Base-by-base conservation (phyloP, 2,113 vertebrate genomes). In the Tauraco erythrolophus region DNA sequence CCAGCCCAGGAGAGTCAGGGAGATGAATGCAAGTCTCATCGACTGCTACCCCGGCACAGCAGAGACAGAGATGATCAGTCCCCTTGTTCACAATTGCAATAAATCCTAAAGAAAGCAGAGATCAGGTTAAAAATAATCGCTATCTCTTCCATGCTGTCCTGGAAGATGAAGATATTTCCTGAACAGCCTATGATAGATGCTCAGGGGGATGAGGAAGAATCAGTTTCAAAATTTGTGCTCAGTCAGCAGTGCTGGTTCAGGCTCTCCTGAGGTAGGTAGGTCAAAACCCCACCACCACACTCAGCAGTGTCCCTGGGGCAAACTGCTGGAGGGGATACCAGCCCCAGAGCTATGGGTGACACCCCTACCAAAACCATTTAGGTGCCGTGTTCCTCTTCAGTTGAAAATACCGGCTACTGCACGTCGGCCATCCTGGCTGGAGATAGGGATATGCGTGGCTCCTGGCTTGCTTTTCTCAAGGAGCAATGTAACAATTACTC, bases 11-110 rank as follows among this genome's bases (percentile, higher is more conserved):
- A 27, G 11, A 62, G 23, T 19, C 51, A 15, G 14, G 9, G 50
- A 54, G 54, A 48, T 24, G 27, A 58, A 10, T 22, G 5, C 24
- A 65, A 35, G 19, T 14, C 18, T 58, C 22, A 62, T 7, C 0
- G 0, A 10, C 37, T 61, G 16, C 0, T 0, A 54, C 43, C 19
- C 37, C 23, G 88, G 50, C 37, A 64, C 0, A 0, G 16, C 64
- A 84, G 58, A 96, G 45, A 33, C 45, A 88, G n/a, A 71, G 50
- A 6, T 3, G 16, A 31, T 22, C 72, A 15, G 13, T 57, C 56
- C 33, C 11, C 18, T n/a, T 43, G 31, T 30, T 68, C 46, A 61
- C 17, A 61, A 46, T 28, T 50, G 57, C 46, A 58, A 51, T 6
- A 37, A 22, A 65, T 57, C 64, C 24, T 86, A 68, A 82, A 82